phyloP scores from a whole-genome alignment of 1,140 invertebrate species.

The Lepidotrigona ventralis region DNA sequence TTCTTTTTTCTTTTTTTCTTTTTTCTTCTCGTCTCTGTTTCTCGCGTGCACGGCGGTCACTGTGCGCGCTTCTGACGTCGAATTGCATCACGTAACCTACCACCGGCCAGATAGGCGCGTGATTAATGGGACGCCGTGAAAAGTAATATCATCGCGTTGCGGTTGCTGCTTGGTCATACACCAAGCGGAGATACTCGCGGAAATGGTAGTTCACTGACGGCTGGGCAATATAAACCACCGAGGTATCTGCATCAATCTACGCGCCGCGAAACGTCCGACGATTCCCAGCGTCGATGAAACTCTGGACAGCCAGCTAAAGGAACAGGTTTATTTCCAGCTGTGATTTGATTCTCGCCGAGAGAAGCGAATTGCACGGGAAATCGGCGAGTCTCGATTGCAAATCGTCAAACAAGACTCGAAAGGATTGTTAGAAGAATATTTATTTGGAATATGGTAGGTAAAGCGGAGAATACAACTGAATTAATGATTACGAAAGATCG shows the following conservation, averaged over 20 bases:
- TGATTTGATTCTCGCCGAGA: not conserved
- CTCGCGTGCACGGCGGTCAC: too few species aligned
- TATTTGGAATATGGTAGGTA: too few species aligned
- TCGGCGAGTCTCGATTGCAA: not conserved
- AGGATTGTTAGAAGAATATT: too few species aligned
- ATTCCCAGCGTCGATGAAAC: constrained; percentile 8
- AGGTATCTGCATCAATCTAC: constrained; percentile 35
- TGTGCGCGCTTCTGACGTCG: constrained; percentile 18
- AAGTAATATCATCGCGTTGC: constrained; percentile 41
- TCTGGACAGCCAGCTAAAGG: not conserved
- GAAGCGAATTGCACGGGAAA: not conserved
- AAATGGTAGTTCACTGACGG: constrained; percentile 25
- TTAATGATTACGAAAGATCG: too few species aligned
- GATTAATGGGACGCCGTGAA: constrained; percentile 43
- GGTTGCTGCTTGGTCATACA: constrained; percentile 23
- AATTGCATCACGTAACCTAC: constrained; percentile 25
- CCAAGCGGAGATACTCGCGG: constrained; percentile 26
- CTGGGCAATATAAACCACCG: constrained; percentile 15
- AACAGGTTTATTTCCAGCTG: not conserved
- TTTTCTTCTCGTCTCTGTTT: too few species aligned
- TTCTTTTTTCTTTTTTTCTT: too few species aligned
- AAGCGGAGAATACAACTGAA: too few species aligned
- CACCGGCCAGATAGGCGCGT: constrained; percentile 21
- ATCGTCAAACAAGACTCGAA: too few species aligned
- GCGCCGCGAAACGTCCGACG: not conserved